A percentile compares a stretch with the other conserved stretches of the same genome.
These are phyloP conservation scores for Sinella curviseta DNA, from an alignment of 1,140 invertebrate genomes.

Conservation along the genomic window DNA sequence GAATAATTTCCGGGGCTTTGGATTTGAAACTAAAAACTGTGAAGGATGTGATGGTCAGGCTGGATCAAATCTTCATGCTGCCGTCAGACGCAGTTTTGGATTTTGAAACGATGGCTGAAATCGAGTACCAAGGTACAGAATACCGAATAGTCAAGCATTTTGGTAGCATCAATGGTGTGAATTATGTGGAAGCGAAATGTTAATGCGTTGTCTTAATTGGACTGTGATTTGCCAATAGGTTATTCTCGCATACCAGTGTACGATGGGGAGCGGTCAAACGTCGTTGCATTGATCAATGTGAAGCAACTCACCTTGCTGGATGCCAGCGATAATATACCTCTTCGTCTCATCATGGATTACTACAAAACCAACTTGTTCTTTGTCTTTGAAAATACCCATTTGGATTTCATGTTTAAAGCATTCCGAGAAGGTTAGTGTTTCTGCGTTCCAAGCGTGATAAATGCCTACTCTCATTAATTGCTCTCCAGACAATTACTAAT, in stretches of 20 bases:
- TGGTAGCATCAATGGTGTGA: neutral
- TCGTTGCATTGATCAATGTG: constrained; percentile 65
- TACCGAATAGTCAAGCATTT: neutral
- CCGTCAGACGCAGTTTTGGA: constrained; percentile 58
- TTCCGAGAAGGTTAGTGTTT: constrained; percentile 67
- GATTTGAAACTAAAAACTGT: constrained; percentile 60
- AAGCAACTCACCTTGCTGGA: constrained; percentile 70
- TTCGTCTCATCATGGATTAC: constrained; percentile 64
- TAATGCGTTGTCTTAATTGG: constrained; percentile 3
- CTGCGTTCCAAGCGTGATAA: neutral
- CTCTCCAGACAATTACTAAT: neutral
- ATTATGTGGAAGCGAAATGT: no score
- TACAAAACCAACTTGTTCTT: constrained; percentile 65
- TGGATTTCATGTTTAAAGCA: constrained; percentile 66
- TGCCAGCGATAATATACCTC: constrained; percentile 63
- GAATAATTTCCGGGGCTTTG: constrained; percentile 63
- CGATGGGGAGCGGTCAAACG: constrained; percentile 59
- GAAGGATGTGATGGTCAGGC: constrained; percentile 61
- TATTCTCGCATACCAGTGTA: constrained; percentile 68
- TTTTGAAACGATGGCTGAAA: constrained; percentile 64
- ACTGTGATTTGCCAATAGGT: no score
- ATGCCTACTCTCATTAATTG: no score
- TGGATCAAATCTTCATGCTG: constrained; percentile 63
- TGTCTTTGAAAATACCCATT: constrained; percentile 64
- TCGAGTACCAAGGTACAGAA: constrained; percentile 55